These are phyloP conservation scores for Nephila pilipes DNA, from an alignment of 1,140 invertebrate genomes.

Conservation along the genomic window DNA sequence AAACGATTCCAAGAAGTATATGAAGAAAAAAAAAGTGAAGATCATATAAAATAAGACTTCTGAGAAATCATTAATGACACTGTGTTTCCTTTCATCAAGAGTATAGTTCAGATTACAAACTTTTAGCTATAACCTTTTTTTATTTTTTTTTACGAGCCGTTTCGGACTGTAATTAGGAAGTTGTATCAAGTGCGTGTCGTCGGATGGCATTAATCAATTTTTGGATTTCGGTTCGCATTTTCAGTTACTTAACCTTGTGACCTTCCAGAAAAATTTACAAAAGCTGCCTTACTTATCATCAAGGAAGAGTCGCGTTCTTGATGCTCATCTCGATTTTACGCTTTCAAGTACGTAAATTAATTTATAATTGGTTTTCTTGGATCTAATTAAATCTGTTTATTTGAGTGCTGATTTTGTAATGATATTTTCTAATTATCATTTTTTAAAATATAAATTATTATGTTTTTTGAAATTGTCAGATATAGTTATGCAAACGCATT, in stretches of 20 bases:
- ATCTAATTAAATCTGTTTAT: background rate
- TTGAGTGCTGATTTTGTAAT: too few relatives aligned
- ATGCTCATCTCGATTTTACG: background rate
- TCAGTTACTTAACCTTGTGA: background rate
- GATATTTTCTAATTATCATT: too few relatives aligned
- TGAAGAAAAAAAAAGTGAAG: background rate
- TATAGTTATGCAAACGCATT: too few relatives aligned
- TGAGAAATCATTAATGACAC: background rate
- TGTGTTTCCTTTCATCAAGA: background rate
- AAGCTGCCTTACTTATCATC: background rate
- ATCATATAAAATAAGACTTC: background rate
- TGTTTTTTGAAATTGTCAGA: too few relatives aligned
- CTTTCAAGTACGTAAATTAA: background rate
- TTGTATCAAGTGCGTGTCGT: background rate
- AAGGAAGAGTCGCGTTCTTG: background rate
- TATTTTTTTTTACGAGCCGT: background rate
- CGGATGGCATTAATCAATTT: conserved; percentile 1
- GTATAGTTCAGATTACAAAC: background rate
- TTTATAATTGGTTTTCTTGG: background rate
- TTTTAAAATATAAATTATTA: too few relatives aligned
- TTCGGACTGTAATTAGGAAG: background rate
- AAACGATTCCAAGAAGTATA: too few relatives aligned
- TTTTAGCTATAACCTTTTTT: background rate
- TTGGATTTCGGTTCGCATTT: conserved; percentile 17
- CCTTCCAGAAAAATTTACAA: background rate